Conservation (phyloP, 2,113 vertebrate genomes). For the Muntiacus muntjak region DNA sequence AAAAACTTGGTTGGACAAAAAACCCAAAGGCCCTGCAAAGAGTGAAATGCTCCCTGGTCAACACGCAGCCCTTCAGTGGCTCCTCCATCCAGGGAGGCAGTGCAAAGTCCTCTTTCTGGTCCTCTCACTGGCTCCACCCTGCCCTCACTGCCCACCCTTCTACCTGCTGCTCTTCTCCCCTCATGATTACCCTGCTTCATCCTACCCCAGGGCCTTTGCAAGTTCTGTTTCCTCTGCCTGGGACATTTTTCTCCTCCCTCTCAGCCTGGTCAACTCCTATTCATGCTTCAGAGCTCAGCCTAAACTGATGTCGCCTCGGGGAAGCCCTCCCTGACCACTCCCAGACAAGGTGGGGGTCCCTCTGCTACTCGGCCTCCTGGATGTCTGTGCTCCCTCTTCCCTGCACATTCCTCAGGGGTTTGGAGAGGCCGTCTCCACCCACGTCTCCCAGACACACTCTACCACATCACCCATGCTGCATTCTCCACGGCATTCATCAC, state of each 20-base stretch:
- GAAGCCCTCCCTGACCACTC: background rate
- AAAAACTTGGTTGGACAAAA: background rate
- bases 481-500: accelerated
- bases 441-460: background rate
- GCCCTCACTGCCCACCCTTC: too few species aligned
- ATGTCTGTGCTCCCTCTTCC: background rate
- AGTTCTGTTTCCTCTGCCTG: background rate
- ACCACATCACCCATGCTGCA: accelerated
- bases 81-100: accelerated
- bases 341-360: background rate
- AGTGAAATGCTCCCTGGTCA: background rate
- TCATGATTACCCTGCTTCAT: background rate
- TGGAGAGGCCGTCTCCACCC: background rate
- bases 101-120: accelerated
- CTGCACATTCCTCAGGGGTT: background rate
- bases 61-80: accelerated
- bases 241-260: background rate
- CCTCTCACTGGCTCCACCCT: accelerated
- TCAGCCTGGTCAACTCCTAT: background rate
- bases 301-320: background rate
- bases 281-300: background rate
- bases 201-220: background rate
- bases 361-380: background rate
- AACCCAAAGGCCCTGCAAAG: background rate
- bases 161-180: background rate